Evolutionary conservation across 2,113 vertebrate species (phyloP), one percentile per base, ranked within the genome.

Genomic region (Hippocampus zosterae): DNA sequence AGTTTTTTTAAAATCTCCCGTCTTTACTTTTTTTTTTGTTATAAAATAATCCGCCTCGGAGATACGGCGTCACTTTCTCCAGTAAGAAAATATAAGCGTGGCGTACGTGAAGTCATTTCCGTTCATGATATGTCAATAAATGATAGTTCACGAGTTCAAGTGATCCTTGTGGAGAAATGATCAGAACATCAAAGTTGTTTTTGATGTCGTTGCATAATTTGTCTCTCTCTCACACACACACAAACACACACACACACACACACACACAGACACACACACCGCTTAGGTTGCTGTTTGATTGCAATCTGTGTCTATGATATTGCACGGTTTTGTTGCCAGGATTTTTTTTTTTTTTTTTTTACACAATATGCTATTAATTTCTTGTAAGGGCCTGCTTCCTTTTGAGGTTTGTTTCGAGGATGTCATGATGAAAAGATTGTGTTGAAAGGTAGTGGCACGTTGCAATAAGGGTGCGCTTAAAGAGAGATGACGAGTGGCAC

Each of bases 41-140:
- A 80, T 55, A 82, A 85, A 84, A 86, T 80, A 88, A 87, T 86
- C 81, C 80, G 76, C 79, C 76, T 72, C 62, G 65, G 70, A 85
- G 84, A 82, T 63, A 84, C 88, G 80, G 76, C 72, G 29, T 80
- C 70, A 73, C 76, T 75, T 82, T 85, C 79, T 66, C 72, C 77
- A 80, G 82, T 90, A 91, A 89, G 83, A 90, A 91, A 90, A 91
- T 91, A 91, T 85, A 89, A 83, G 67, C 71, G 82, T 80, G 84
- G 85, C 64, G 67, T 75, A 86, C 53, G 69, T 83, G 78, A 83
- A 88, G 84, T 73, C 46, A 67, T 79, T 77, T 77, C 81, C 72
- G 84, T 78, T 5, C 61, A 70, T 90, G 89, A 90, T 89, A 90
- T 90, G 85, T 91, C 9, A 40, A 15, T 82, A 70, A 81, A 88